Evolutionary conservation across 2,888 invertebrate species (phyloP).

Genomic region (Pristionchus maxplancki): DNA sequence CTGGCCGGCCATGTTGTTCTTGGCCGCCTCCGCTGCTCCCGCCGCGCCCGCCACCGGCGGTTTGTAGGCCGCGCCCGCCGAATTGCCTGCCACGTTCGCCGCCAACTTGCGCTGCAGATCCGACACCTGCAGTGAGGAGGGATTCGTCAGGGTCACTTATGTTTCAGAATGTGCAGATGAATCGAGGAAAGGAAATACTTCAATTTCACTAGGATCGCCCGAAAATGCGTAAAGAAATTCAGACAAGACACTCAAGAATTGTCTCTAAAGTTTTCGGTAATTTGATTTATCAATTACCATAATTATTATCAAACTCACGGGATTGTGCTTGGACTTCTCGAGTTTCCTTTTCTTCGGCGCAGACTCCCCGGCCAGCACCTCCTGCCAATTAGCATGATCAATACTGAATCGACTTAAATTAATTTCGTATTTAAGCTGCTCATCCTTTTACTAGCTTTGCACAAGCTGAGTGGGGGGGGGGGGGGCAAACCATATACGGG

Average conservation of each 20-base stretch:
- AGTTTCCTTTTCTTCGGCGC: constrained; percentile 68
- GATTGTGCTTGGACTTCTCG: constrained; percentile 56
- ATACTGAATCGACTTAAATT: not conserved
- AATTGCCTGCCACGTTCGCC: constrained; percentile 54
- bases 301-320: constrained; percentile 41
- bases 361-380: not conserved
- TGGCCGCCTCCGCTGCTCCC: constrained; percentile 76
- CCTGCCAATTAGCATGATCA: not conserved
- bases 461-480: no score
- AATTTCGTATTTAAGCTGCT: no score
- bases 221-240: not conserved
- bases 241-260: not conserved
- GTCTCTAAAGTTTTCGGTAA: no score
- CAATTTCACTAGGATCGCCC: not conserved
- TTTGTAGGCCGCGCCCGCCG: constrained; percentile 67
- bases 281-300: no score
- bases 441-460: no score
- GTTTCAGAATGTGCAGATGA: not conserved
- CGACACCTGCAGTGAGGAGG: constrained; percentile 52
- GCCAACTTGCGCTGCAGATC: constrained; percentile 60
- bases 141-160: not conserved
- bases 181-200: not conserved
- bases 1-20: constrained; percentile 65
- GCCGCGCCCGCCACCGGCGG: constrained; percentile 66
- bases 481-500: no score